These are phyloP conservation scores for Drosophila parthenogenetica DNA, from an alignment of 2,888 invertebrate genomes.

Conservation along the genomic window DNA sequence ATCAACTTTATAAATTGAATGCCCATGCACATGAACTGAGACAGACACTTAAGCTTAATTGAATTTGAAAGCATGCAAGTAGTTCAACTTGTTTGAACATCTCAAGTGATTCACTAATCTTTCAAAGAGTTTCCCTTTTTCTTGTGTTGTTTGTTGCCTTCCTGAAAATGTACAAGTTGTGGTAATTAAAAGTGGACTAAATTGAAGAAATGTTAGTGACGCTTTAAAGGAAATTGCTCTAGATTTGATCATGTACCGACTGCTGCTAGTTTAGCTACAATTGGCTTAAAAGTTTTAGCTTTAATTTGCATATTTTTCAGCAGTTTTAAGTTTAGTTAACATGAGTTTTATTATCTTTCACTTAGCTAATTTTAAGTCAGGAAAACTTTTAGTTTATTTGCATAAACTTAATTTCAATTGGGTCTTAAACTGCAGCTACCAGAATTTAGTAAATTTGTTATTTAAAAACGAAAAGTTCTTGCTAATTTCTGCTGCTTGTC, in stretches of 20 bases:
- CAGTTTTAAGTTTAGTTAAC: too few relatives aligned
- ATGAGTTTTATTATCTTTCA: too few relatives aligned
- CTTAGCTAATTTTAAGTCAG: too few relatives aligned
- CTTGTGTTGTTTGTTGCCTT: not conserved
- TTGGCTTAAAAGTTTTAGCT: too few relatives aligned
- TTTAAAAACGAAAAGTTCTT: too few relatives aligned
- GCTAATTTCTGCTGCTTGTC: not conserved
- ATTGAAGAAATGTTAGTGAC: not conserved
- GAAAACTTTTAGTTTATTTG: too few relatives aligned
- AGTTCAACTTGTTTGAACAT: slow-evolving; percentile 1
- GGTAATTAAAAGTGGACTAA: not conserved
- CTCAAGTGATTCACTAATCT: slow-evolving; percentile 7
- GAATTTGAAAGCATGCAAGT: slow-evolving; percentile 16
- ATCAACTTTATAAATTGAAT: slow-evolving; percentile 35
- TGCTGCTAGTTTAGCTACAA: too few relatives aligned
- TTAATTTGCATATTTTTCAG: too few relatives aligned
- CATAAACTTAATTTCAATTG: too few relatives aligned
- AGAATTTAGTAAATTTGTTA: too few relatives aligned
- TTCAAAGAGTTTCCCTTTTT: slow-evolving; percentile 1
- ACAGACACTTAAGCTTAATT: slow-evolving; percentile 21
- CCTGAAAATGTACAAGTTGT: not conserved
- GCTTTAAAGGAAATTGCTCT: not conserved
- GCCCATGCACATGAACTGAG: slow-evolving; percentile 7
- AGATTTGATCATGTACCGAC: not conserved
- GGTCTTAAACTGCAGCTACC: too few relatives aligned